Conservation (phyloP, 2,888 invertebrate genomes). For the Leptopterna dolabrata region DNA sequence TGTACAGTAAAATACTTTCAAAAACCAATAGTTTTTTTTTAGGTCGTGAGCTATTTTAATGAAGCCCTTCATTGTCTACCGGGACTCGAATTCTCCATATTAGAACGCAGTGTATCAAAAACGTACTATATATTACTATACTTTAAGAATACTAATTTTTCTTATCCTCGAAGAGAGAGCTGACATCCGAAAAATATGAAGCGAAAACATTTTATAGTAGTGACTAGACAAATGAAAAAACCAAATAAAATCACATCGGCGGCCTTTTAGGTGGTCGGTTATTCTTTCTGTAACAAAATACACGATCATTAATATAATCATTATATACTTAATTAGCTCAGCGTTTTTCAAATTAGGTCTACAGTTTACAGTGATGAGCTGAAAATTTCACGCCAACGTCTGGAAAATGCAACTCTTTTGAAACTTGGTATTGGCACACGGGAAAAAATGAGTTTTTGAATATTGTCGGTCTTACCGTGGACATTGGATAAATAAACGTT, state of each 20-base stretch:
- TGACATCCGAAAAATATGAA: neutral
- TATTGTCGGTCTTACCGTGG: slow-evolving; percentile 55
- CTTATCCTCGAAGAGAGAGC: neutral
- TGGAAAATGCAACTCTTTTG: too few relatives aligned
- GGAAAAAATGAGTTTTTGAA: too few relatives aligned
- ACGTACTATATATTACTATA: neutral
- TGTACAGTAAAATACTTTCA: too few relatives aligned
- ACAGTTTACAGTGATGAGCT: too few relatives aligned
- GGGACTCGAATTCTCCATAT: neutral
- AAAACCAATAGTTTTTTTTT: too few relatives aligned
- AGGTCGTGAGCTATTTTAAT: too few relatives aligned
- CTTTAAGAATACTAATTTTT: slow-evolving; percentile 22
- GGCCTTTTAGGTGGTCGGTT: neutral
- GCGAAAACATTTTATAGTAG: slow-evolving; percentile 21
- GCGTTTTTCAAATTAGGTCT: too few relatives aligned
- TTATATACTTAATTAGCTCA: too few relatives aligned
- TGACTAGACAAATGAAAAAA: slow-evolving; percentile 50
- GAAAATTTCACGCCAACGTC: too few relatives aligned
- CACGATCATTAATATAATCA: too few relatives aligned
- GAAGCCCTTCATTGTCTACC: too few relatives aligned
- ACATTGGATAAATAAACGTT: slow-evolving; percentile 81
- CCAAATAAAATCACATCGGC: slow-evolving; percentile 40
- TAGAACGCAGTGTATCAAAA: neutral
- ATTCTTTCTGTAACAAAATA: slow-evolving; percentile 47
- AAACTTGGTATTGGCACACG: too few relatives aligned